Percentiles rank a stretch among this genome's conserved stretches.
These are phyloP conservation scores for Ditylenchus dipsaci DNA, from an alignment of 1,140 invertebrate species.

Conservation along the genomic window DNA sequence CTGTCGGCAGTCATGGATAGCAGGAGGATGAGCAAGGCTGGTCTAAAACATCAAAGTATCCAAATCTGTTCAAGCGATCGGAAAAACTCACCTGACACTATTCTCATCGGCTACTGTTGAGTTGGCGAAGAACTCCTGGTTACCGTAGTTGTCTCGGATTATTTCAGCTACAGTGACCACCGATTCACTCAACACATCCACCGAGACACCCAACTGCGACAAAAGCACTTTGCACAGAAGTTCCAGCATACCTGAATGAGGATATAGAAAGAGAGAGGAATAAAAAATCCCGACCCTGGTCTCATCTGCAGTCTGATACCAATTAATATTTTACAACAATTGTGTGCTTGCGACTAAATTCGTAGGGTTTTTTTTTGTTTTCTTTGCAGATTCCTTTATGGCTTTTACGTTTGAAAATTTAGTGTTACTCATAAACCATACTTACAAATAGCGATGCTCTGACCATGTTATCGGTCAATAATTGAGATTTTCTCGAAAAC, in stretches of 20 bases:
- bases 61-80: neutral
- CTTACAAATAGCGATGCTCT: too few relatives aligned
- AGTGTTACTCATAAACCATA: too few relatives aligned
- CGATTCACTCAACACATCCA: conserved; percentile 88
- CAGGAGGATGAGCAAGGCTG: conserved; percentile 84
- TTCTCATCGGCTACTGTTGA: conserved; percentile 84
- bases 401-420: too few relatives aligned
- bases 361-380: too few relatives aligned
- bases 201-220: conserved; percentile 91
- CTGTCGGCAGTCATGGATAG: conserved; percentile 99
- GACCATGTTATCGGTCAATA: too few relatives aligned
- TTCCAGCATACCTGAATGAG: conserved; percentile 65
- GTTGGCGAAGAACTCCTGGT: conserved; percentile 84
- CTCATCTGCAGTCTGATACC: too few relatives aligned
- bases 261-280: too few relatives aligned
- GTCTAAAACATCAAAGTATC: conserved; percentile 61
- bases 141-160: conserved; percentile 79
- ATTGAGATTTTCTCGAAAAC: too few relatives aligned
- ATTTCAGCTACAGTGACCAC: conserved; percentile 91
- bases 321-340: too few relatives aligned
- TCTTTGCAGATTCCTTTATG: too few relatives aligned
- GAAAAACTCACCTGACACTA: conserved; percentile 62
- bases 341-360: too few relatives aligned
- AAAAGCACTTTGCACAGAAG: conserved; percentile 67
- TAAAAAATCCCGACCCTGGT: too few relatives aligned